Conservation (phyloP, 1,140 invertebrate species). For the Rhopalosiphum padi region DNA sequence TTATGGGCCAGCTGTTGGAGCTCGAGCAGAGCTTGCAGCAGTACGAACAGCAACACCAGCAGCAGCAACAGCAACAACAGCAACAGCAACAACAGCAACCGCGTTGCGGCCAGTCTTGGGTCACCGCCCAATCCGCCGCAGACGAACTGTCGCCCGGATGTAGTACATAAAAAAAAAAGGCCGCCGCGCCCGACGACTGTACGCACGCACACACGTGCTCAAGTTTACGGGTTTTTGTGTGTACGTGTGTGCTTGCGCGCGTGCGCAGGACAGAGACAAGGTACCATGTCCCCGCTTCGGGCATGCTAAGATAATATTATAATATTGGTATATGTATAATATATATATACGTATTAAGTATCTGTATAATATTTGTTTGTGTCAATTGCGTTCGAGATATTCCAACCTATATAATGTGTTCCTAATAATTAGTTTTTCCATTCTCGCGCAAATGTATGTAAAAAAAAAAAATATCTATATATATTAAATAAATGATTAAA, state of each 20-base stretch:
- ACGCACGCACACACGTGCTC: background rate
- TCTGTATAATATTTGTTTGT: background rate
- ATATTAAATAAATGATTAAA: background rate
- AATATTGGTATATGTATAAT: background rate
- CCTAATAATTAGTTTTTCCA: conserved; percentile 40
- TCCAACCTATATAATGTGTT: conserved; percentile 48
- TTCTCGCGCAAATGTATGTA: background rate
- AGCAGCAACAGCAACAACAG: conserved; percentile 58
- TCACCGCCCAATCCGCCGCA: conserved; percentile 61
- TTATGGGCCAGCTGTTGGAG: conserved; percentile 93
- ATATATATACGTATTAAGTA: background rate
- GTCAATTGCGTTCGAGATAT: conserved; percentile 34
- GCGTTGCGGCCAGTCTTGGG: conserved; percentile 59
- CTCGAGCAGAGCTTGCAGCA: conserved; percentile 76
- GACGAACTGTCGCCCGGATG: conserved; percentile 68
- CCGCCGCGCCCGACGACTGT: background rate
- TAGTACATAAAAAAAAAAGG: conserved; percentile 61
- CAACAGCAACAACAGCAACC: conserved; percentile 59
- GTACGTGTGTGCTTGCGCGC: background rate
- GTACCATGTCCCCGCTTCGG: conserved; percentile 44
- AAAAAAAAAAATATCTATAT: background rate
- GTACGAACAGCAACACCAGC: conserved; percentile 55
- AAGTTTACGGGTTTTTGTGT: background rate
- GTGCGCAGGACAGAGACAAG: conserved; percentile 38
- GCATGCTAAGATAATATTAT: conserved; percentile 7